Evolutionary conservation across 1,140 invertebrate genomes (phyloP), one percentile per base, ranked within the genome.

Genomic region (Epicauta chinensis): DNA sequence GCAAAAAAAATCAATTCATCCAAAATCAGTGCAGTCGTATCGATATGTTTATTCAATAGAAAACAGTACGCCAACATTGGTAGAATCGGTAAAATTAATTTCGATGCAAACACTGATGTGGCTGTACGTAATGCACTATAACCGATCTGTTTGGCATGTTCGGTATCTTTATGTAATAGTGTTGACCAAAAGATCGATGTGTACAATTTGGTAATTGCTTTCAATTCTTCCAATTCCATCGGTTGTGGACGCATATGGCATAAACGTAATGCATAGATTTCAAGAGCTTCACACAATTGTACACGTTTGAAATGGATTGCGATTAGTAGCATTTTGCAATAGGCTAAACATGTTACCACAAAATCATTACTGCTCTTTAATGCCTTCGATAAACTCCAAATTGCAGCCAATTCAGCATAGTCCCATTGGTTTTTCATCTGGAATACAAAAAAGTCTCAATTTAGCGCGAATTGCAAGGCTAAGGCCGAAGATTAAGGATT

Each of bases 341-440:
- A 79, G 6, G 72, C 69, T 3, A 66, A 65, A 44, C 77, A 79
- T 0, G 81, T 60, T 0, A 71, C 56, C 11, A 70, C 56, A 48
- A 81, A 79, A 55, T 79, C 71, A 6, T 67, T 71, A 35, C 71
- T 72, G 0, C 72, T 70, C 6, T 67, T 54, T 6, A 77, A 52
- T 1, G 76, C 74, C 31, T 71, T 69, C 49, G 72, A 74, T 30
- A 81, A 53, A 29, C 74, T 66, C 77, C 77, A 79, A 16, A 76
- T 67, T 0, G 79, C 77, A 3, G 78, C 75, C 14, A 81, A 58
- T 31, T 70, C 63, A 0, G 78, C 77, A 35, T 75, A 72, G 4
- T 69, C 61, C 29, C 64, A 64, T 62, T 74, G 71, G 9, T 23
- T 14, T 41, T 52, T 58, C 0, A 16, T 41, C 59, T 63, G 45